phyloP scores from a whole-genome alignment of 2,888 invertebrate species.

The Chesias legatella region DNA sequence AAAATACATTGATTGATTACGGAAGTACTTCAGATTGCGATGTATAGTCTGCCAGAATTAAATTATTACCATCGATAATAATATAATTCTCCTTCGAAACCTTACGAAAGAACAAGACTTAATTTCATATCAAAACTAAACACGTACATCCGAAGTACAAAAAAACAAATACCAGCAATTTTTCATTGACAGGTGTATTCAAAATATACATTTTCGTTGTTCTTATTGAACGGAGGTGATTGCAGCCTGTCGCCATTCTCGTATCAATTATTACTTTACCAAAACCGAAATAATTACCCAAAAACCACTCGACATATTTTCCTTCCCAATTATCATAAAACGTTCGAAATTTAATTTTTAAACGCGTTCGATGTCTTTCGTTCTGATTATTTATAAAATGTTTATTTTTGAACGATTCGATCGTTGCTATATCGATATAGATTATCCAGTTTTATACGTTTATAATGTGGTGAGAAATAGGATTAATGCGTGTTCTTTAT shows the following conservation, averaged over 20 bases:
- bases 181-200: slow-evolving; percentile 23
- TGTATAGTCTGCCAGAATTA: not conserved
- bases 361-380: slow-evolving; percentile 24
- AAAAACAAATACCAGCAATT: slow-evolving; percentile 9
- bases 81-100: too few species aligned
- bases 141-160: slow-evolving; percentile 1
- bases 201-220: slow-evolving; percentile 16
- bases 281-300: slow-evolving; percentile 19
- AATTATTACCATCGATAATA: too few species aligned
- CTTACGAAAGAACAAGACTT: too few species aligned
- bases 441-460: slow-evolving; percentile 7
- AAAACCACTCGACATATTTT: slow-evolving; percentile 16
- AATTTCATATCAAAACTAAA: slow-evolving; percentile 3
- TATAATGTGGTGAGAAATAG: slow-evolving; percentile 12
- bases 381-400: slow-evolving; percentile 22
- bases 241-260: slow-evolving; percentile 17
- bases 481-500: slow-evolving; percentile 9
- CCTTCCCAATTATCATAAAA: slow-evolving; percentile 17
- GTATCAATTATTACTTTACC: slow-evolving; percentile 22
- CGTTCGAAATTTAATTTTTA: slow-evolving; percentile 26
- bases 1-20: too few species aligned
- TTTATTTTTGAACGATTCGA: slow-evolving; percentile 25
- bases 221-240: slow-evolving; percentile 16
- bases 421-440: slow-evolving; percentile 11
- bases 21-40: too few species aligned